These are phyloP conservation scores for Dissostichus mawsoni DNA, from an alignment of 2,113 vertebrate species.

Conservation along the genomic window DNA sequence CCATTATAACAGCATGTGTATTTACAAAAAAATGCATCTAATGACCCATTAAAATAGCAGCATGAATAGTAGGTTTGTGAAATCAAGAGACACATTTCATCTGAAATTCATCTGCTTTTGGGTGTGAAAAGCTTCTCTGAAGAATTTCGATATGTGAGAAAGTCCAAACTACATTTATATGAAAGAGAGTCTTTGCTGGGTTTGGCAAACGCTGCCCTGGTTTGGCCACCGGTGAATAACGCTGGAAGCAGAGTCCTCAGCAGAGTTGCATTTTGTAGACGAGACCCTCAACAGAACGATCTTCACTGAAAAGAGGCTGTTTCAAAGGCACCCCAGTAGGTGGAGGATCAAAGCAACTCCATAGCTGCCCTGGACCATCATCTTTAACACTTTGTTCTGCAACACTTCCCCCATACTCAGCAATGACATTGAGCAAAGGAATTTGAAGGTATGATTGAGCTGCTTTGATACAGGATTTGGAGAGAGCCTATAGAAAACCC, in stretches of 20 bases:
- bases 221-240: conserved; percentile 5
- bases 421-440: conserved; percentile 10
- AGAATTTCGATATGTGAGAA: conserved; percentile 3
- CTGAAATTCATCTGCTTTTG: not conserved
- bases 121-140: conserved; percentile 3
- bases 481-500: conserved; percentile 30
- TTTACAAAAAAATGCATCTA: not conserved
- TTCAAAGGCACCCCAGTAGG: conserved; percentile 70
- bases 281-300: conserved; percentile 30
- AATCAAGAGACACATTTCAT: not conserved
- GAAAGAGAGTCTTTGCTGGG: conserved; percentile 25
- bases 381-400: conserved; percentile 42
- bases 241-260: conserved; percentile 31
- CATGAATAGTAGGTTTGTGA: not conserved
- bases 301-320: conserved; percentile 54
- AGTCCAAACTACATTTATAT: conserved; percentile 10
- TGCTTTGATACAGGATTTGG: conserved; percentile 51
- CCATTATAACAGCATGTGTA: not conserved
- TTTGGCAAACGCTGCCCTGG: not conserved
- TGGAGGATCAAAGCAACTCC: conserved; percentile 70
- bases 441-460: conserved; percentile 15
- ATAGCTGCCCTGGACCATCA: conserved; percentile 46
- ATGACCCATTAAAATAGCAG: not conserved
- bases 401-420: conserved; percentile 24
- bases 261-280: conserved; percentile 31